Evolutionary conservation across 2,888 invertebrate species (phyloP).

Genomic region (Aleiodes leptofemur): DNA sequence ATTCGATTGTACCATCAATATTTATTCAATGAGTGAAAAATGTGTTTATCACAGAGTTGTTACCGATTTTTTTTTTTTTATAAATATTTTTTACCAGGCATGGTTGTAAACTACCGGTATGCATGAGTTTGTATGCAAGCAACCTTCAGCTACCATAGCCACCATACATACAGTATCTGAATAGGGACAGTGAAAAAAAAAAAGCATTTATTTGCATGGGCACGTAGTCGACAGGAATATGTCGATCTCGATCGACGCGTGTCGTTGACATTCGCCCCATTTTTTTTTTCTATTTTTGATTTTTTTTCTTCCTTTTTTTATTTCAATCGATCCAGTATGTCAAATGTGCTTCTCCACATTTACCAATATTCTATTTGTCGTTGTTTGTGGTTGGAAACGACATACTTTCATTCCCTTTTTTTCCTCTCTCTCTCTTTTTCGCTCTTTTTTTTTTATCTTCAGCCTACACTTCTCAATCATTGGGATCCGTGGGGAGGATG

Average conservation of each 20-base stretch:
- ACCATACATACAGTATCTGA: conserved; percentile 26
- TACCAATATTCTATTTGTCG: conserved; percentile 31
- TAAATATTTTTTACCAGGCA: not conserved
- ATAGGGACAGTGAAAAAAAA: conserved; percentile 14
- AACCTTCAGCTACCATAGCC: conserved; percentile 19
- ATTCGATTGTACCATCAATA: conserved; percentile 19
- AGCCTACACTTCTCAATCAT: conserved; percentile 4
- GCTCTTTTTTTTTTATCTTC: conserved; percentile 1
- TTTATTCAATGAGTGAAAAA: conserved; percentile 26
- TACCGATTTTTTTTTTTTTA: not conserved
- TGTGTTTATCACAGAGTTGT: conserved; percentile 15
- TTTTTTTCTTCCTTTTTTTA: conserved; percentile 33
- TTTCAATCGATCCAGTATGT: conserved; percentile 30
- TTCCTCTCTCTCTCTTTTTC: not conserved
- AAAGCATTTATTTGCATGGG: conserved; percentile 48
- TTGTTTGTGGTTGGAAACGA: conserved; percentile 21
- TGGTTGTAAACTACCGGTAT: conserved; percentile 27
- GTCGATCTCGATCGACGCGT: conserved; percentile 51
- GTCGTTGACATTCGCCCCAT: conserved; percentile 52
- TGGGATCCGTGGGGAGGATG: not conserved
- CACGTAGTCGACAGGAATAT: conserved; percentile 43
- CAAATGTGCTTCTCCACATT: conserved; percentile 5
- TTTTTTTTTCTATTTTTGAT: conserved; percentile 45
- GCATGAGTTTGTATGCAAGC: conserved; percentile 12
- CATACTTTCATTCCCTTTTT: not conserved